Evolutionary conservation across 1,140 invertebrate genomes (phyloP).

Genomic region (Ganaspis sp.): DNA sequence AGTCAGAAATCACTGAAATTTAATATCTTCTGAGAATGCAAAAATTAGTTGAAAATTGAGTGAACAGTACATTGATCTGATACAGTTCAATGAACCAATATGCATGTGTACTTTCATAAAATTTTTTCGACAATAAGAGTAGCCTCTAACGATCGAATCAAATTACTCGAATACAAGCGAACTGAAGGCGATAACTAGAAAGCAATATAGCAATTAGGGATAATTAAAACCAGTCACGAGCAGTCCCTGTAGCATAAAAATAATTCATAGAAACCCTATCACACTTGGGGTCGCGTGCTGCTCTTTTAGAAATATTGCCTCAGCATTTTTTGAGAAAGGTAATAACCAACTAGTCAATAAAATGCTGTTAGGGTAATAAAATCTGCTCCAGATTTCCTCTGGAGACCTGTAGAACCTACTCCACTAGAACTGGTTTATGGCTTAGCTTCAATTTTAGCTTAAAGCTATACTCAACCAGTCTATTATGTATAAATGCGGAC

Average conservation of each 20-base stretch:
- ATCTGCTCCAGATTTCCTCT: slow-evolving; percentile 63
- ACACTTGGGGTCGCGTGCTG: background rate
- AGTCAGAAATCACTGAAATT: too few species aligned
- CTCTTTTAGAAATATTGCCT: background rate
- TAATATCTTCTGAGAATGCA: too few species aligned
- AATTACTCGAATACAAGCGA: slow-evolving; percentile 2
- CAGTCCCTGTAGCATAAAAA: background rate
- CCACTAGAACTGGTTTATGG: slow-evolving; percentile 43
- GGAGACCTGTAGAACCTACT: slow-evolving; percentile 52
- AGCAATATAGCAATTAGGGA: background rate
- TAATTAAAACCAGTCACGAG: background rate
- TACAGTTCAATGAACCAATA: slow-evolving; percentile 12
- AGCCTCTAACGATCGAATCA: background rate
- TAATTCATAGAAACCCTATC: slow-evolving; percentile 30
- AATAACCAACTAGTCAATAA: slow-evolving; percentile 41
- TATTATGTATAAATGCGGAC: slow-evolving; percentile 58
- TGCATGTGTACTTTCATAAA: slow-evolving; percentile 3
- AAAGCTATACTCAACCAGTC: slow-evolving; percentile 45
- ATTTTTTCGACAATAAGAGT: slow-evolving; percentile 10
- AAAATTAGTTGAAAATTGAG: background rate
- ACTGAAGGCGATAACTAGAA: background rate
- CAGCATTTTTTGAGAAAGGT: background rate
- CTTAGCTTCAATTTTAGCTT: slow-evolving; percentile 37
- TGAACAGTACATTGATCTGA: background rate
- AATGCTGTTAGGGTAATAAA: slow-evolving; percentile 52